These are phyloP conservation scores for Tragulus kanchil DNA, from an alignment of 2,113 vertebrate species.

Conservation along the genomic window DNA sequence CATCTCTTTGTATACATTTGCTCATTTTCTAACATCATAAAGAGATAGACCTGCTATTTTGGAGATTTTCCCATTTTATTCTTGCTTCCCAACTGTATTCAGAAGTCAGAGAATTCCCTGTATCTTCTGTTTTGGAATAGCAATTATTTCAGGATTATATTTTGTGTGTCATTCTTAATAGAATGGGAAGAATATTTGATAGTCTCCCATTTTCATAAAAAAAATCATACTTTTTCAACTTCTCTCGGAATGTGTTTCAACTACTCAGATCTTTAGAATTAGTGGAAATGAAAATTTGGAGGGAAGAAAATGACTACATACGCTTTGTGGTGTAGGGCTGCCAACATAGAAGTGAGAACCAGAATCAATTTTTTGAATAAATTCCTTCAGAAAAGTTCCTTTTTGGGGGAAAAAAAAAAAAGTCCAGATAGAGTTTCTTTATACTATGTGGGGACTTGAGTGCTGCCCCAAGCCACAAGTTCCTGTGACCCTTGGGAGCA, in stretches of 20 bases:
- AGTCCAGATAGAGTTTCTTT: constrained; percentile 59
- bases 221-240: background rate
- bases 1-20: background rate
- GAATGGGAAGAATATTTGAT: constrained; percentile 3
- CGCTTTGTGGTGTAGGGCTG: background rate
- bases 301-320: background rate
- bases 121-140: background rate
- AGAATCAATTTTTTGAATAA: constrained; percentile 79
- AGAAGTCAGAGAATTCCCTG: background rate
- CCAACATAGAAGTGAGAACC: background rate
- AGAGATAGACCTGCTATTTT: background rate
- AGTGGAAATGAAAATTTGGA: background rate
- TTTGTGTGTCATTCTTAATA: background rate
- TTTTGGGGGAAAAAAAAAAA: constrained; percentile 40
- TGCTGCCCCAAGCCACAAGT: constrained; percentile 35
- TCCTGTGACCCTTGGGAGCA: constrained; percentile 34
- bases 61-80: background rate
- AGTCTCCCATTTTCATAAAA: constrained; percentile 28
- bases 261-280: background rate
- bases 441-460: constrained; percentile 22
- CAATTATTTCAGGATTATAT: background rate
- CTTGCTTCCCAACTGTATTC: background rate
- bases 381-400: background rate
- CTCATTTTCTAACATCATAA: background rate
- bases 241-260: background rate